Conservation (phyloP, 2,797 vertebrate genomes). For the Novumbra hubbsi region DNA sequence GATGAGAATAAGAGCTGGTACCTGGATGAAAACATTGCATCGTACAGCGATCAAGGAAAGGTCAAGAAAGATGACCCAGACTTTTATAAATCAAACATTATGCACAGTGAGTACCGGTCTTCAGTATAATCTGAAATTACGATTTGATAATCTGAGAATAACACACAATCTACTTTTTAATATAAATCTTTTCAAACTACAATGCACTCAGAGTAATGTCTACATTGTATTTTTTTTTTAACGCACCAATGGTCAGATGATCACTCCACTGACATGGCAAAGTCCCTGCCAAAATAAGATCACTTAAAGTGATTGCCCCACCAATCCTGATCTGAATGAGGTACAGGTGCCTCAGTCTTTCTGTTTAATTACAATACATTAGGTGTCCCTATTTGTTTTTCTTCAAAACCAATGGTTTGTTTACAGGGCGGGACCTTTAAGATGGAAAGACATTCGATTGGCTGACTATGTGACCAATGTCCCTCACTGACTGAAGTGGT, state of each 20-base stretch:
- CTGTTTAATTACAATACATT: too few species aligned
- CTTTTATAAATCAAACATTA: slow-evolving; percentile 90
- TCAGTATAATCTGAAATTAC: too few species aligned
- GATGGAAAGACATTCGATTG: neutral
- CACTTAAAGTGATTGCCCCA: too few species aligned
- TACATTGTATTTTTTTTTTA: too few species aligned
- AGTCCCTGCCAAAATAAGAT: too few species aligned
- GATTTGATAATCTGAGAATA: neutral
- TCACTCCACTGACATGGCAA: too few species aligned
- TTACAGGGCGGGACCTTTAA: neutral
- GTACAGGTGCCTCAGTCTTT: too few species aligned
- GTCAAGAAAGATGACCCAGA: slow-evolving; percentile 81
- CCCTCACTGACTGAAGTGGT: neutral
- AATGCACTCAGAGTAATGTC: neutral
- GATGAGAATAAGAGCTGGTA: slow-evolving; percentile 99
- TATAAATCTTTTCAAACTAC: neutral
- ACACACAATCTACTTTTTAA: neutral
- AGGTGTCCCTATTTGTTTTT: too few species aligned
- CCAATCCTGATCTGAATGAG: too few species aligned
- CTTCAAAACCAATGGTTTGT: too few species aligned
- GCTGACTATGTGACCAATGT: too few species aligned
- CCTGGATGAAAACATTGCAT: slow-evolving; percentile 85
- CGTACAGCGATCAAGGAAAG: slow-evolving; percentile 70
- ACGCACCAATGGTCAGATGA: too few species aligned
- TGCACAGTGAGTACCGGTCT: slow-evolving; percentile 84